Evolutionary conservation across 2,797 vertebrate genomes (phyloP), one percentile per base, ranked within the genome.

Genomic region (Discoglossus pictus): DNA sequence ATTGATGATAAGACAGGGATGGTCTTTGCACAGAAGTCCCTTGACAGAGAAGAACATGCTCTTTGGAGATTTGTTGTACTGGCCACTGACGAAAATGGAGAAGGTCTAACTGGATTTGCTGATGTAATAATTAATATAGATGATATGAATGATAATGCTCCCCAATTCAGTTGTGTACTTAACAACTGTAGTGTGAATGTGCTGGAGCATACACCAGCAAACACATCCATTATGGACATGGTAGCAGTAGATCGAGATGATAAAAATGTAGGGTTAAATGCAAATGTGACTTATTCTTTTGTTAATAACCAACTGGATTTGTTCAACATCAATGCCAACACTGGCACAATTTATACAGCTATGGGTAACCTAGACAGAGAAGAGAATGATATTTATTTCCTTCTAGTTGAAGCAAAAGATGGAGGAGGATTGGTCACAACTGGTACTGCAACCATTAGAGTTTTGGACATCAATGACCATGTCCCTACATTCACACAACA

Each of bases 101-200:
- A 93, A 75, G 94, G 94, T 15, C 89, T 97, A 23, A 96, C 93
- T 0, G 94, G 94, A 40, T 97, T 97, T 85, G 92, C 93, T 0
- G 94, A 96, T 24, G 87, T 95, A 65, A 93, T 96, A 76, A 94
- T 97, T 73, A 93, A 90, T 0, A 92, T 96, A 36, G 91, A 90
- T 90, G 94, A 96, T 77, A 90, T 96, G 74, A 97, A 96, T 6
- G 94, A 97, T 82, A 95, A 93, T 0, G 87, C 90, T 0, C 94
- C 94, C 1, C 3, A 79, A 21, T 97, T 97, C 76, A 73, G 72
- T 0, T 97, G 94, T 17, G 81, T 91, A 55, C 89, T 91, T 21
- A 90, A 79, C 55, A 79, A 86, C 39, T 96, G 93, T 73, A 91
- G 83, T 0, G 93, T 92, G 2, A 89, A 85, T 0, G 89, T 94